phyloP scores from a whole-genome alignment of 1,140 invertebrate genomes.

The Drosophila quadrilineata region DNA sequence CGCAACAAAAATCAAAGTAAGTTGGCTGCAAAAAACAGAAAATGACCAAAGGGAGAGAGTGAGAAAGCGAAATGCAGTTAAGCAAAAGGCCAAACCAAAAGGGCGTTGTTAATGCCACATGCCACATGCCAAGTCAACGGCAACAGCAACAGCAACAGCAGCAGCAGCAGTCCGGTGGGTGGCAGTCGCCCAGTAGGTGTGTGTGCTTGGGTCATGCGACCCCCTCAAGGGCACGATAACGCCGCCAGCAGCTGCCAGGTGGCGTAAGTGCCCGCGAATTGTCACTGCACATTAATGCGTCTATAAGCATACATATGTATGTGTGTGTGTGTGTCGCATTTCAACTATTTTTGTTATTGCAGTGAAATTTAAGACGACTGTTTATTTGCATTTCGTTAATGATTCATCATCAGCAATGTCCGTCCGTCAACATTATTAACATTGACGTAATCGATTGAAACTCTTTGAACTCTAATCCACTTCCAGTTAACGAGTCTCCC shows the following conservation, averaged over 20 bases:
- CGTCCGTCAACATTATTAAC: background rate
- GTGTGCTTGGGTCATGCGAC: constrained; percentile 35
- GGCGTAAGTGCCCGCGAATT: constrained; percentile 51
- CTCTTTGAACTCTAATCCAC: constrained; percentile 33
- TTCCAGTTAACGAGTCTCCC: constrained; percentile 32
- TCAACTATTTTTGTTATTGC: constrained; percentile 40
- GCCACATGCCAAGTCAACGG: constrained; percentile 8
- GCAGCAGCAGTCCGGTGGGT: constrained; percentile 9
- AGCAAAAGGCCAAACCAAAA: constrained; percentile 16
- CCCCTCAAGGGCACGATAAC: constrained; percentile 58
- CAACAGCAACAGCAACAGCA: constrained; percentile 4
- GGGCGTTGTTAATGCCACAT: constrained; percentile 33
- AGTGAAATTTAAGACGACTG: constrained; percentile 34
- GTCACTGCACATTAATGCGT: too few relatives aligned
- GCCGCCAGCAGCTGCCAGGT: constrained; percentile 35
- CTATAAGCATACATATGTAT: too few relatives aligned
- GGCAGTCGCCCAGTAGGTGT: constrained; percentile 34
- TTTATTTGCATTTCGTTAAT: constrained; percentile 28
- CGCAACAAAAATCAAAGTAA: constrained; percentile 26
- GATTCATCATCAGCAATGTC: constrained; percentile 44
- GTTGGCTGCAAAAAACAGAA: background rate
- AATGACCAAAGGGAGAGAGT: too few relatives aligned
- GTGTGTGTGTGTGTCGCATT: constrained; percentile 39
- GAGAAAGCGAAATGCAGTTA: constrained; percentile 21
- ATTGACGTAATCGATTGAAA: constrained; percentile 58